A percentile compares a stretch with the other conserved stretches of the same genome.
Conservation (phyloP, 2,888 invertebrate species). For the Lepidocyrtoides sp. region DNA sequence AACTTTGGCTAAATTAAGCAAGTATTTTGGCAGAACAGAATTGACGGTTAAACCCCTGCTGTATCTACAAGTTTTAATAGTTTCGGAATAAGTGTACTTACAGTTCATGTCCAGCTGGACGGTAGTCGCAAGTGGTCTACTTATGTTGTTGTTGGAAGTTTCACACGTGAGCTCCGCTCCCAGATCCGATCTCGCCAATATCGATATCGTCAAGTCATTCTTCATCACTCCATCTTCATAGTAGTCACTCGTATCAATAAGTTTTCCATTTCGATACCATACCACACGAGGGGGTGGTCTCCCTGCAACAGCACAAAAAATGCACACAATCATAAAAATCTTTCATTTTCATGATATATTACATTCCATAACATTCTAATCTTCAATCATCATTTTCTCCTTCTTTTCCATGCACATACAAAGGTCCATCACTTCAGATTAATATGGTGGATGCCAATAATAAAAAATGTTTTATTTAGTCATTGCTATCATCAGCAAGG, state of each 20-base stretch:
- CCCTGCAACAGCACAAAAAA: slow-evolving; percentile 84
- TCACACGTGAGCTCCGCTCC: slow-evolving; percentile 91
- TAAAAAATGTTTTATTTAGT: slow-evolving; percentile 58
- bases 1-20: too few species aligned
- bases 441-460: slow-evolving; percentile 25
- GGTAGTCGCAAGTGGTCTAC: slow-evolving; percentile 90
- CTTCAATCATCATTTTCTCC: slow-evolving; percentile 2
- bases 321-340: slow-evolving; percentile 54
- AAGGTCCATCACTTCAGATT: slow-evolving; percentile 4
- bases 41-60: too few species aligned
- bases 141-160: slow-evolving; percentile 91
- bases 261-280: slow-evolving; percentile 86
- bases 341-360: slow-evolving; percentile 57
- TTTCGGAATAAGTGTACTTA: slow-evolving; percentile 89
- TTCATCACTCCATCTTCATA: slow-evolving; percentile 86
- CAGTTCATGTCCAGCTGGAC: slow-evolving; percentile 92
- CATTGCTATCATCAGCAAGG: background rate
- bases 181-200: slow-evolving; percentile 90
- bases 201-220: slow-evolving; percentile 89
- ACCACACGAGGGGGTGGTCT: slow-evolving; percentile 86
- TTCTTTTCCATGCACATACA: background rate
- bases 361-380: slow-evolving; percentile 62
- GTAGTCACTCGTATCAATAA: slow-evolving; percentile 86
- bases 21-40: too few species aligned
- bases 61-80: too few species aligned